Conservation (phyloP, 1,140 invertebrate species). For the Akabosia matsudoensis region DNA sequence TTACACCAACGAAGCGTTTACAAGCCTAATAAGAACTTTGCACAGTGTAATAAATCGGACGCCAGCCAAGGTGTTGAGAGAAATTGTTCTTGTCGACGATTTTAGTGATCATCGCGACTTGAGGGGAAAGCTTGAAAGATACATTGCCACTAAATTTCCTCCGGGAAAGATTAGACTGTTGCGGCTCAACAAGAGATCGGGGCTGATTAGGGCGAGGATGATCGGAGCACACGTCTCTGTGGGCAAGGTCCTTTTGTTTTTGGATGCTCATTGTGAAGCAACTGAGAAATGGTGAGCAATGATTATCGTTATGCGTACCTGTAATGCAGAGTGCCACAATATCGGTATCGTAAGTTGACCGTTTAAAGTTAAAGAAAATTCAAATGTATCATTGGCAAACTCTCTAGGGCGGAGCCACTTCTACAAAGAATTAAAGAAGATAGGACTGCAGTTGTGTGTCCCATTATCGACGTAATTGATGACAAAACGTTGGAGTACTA, state of each 20-base stretch:
- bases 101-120: conserved; percentile 75
- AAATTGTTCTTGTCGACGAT: conserved; percentile 87
- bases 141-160: conserved; percentile 66
- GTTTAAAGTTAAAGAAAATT: conserved; percentile 4
- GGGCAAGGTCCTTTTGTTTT: conserved; percentile 83
- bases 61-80: conserved; percentile 64
- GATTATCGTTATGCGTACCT: neutral
- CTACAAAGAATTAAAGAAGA: conserved; percentile 78
- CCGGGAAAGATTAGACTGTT: conserved; percentile 69
- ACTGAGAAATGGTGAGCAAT: conserved; percentile 64
- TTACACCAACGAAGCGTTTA: conserved; percentile 86
- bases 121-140: conserved; percentile 71
- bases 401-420: conserved; percentile 73
- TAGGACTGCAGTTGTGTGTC: conserved; percentile 73
- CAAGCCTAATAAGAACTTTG: conserved; percentile 76
- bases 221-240: conserved; percentile 71
- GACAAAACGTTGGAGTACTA: conserved; percentile 79
- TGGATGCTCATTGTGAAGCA: conserved; percentile 95
- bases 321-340: neutral
- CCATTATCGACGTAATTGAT: conserved; percentile 89
- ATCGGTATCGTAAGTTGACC: too few species aligned
- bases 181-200: conserved; percentile 68
- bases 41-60: conserved; percentile 82
- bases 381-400: neutral
- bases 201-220: conserved; percentile 79